Evolutionary conservation across 2,888 invertebrate species (phyloP), one percentile per base, ranked within the genome.

Genomic region (Agrochola lota): DNA sequence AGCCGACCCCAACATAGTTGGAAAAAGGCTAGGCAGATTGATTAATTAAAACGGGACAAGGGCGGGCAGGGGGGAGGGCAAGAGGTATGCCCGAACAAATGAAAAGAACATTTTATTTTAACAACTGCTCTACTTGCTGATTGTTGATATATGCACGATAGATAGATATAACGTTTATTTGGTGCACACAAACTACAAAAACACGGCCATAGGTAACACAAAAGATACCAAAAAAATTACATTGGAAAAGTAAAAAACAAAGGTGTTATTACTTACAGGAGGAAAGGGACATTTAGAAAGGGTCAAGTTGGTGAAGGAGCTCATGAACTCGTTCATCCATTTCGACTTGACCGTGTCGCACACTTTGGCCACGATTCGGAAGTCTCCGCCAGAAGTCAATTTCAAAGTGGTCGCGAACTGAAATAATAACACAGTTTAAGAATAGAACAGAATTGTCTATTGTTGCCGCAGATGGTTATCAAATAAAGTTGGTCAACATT

Each of bases 321-420:
- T 72, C 88, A 89, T 86, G 71, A 87, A 91, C 0, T 86, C 88
- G 0, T 71, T 74, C 85, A 90, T 85, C 91, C 91, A 91, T 46
- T 91, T 91, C 0, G 73, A 60, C 26, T 89, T 89, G 2, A 90
- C 0, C 0, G 80, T 75, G 20, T 91, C 91, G 49, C 91, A 91
- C 0, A 60, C 80, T 77, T 85, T 90, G 8, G 83, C 43, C 0
- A 59, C 74, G 7, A 91, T 40, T n/a, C 85, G 80, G 74, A 91
- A 91, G 57, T 91, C 90, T 0, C 90, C 91, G 0, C 91, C 91
- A 1, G 85, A 77, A n/a, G 73, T 73, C 81, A 88, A n/a, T 1
- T 78, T 76, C 30, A 88, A 23, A 4, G 82, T 81, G 3, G 75
- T 40, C 8, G 77, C 78, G 20, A 84, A 81, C 91, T 90, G 85